Conservation (phyloP, 2,797 vertebrate genomes). For the Bucorvus abyssinicus region DNA sequence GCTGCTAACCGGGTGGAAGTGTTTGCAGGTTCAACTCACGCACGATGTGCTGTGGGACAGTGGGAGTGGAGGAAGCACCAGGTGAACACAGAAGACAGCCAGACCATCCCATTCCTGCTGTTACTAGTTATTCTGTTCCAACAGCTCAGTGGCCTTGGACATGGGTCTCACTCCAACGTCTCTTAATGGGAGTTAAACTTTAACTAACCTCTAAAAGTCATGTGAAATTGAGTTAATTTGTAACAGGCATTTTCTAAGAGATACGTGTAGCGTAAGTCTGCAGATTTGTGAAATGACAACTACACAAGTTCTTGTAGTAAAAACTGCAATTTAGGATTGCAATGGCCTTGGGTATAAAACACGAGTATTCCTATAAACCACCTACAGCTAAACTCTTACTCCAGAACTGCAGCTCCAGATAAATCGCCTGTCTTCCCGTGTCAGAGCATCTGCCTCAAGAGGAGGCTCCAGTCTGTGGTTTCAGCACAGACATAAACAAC, state of each 20-base stretch:
- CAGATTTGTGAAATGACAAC: neutral
- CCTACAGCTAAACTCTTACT: neutral
- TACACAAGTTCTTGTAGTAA: neutral
- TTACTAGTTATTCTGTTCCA: neutral
- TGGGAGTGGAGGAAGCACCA: neutral
- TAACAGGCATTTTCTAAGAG: neutral
- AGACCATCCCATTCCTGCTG: neutral
- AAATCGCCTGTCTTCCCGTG: neutral
- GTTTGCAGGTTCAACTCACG: slow-evolving; percentile 2
- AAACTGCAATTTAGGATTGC: neutral
- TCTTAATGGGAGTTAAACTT: slow-evolving; percentile 31
- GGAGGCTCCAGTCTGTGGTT: neutral
- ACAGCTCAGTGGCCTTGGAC: neutral
- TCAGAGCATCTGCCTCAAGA: neutral
- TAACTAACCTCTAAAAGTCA: neutral
- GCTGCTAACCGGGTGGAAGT: slow-evolving; percentile 32
- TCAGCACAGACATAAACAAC: neutral
- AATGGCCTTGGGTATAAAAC: neutral
- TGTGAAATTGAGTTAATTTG: slow-evolving; percentile 27
- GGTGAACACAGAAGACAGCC: neutral
- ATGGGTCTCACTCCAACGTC: neutral
- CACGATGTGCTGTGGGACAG: neutral
- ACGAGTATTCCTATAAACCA: neutral
- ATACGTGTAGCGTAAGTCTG: neutral
- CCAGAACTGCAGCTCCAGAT: neutral